These are phyloP conservation scores for Drosophila eugracilis DNA, from an alignment of 1,140 invertebrate species.

Conservation along the genomic window DNA sequence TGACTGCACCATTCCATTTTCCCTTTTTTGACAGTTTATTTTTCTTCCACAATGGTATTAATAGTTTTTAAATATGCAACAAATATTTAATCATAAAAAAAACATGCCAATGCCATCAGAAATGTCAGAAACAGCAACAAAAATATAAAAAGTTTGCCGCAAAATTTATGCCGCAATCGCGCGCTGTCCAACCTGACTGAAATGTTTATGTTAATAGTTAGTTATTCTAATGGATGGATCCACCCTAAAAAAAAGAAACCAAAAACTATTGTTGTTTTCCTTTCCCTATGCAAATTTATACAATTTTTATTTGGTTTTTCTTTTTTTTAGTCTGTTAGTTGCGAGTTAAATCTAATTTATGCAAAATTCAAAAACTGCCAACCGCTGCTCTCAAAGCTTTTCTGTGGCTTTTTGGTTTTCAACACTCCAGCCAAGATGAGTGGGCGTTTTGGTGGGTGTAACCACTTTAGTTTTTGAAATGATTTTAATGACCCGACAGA, in stretches of 20 bases:
- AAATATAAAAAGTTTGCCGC: conserved; percentile 59
- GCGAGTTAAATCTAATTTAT: conserved; percentile 75
- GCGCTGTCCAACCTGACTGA: conserved; percentile 67
- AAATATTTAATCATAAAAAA: conserved; percentile 42
- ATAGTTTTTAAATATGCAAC: conserved; percentile 63
- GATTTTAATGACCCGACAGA: conserved; percentile 68
- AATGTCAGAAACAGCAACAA: conserved; percentile 48
- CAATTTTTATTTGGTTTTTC: conserved; percentile 47
- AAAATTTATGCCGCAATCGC: conserved; percentile 76
- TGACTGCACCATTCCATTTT: conserved; percentile 2
- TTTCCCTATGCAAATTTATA: conserved; percentile 54
- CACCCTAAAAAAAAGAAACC: conserved; percentile 19
- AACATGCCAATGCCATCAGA: conserved; percentile 36
- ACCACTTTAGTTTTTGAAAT: conserved; percentile 59
- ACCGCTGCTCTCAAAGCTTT: conserved; percentile 47
- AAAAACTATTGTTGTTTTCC: conserved; percentile 25
- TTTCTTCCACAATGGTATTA: conserved; percentile 30
- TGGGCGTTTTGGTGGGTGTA: conserved; percentile 24
- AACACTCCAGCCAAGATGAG: conserved; percentile 24
- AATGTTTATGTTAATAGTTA: conserved; percentile 73
- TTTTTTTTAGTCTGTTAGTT: conserved; percentile 27
- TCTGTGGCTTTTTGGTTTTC: conserved; percentile 62
- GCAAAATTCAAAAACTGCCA: conserved; percentile 65
- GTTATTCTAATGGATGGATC: conserved; percentile 59
- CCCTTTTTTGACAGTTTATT: conserved; percentile 15